Conservation (phyloP, 1,140 invertebrate genomes). For the Lepidotrigona ventralis region DNA sequence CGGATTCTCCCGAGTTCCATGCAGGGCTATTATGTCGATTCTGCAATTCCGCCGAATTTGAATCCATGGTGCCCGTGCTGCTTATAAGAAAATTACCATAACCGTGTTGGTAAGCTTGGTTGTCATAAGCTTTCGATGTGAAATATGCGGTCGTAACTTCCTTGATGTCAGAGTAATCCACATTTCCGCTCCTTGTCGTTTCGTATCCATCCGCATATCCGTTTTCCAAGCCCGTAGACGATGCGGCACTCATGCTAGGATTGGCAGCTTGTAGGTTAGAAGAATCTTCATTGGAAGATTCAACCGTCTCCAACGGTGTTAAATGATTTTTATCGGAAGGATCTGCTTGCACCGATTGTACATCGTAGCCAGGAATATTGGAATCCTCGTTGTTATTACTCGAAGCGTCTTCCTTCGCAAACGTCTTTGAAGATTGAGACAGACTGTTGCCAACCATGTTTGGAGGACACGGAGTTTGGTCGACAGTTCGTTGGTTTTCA, state of each 20-base stretch:
- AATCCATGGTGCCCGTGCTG: not conserved
- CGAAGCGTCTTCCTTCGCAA: not conserved
- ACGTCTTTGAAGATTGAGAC: not conserved
- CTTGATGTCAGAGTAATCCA: constrained; percentile 38
- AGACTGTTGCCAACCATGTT: not conserved
- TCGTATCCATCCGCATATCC: not conserved
- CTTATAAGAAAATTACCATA: constrained; percentile 4
- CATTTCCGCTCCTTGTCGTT: not conserved
- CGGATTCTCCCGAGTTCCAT: no score
- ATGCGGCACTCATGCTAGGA: not conserved
- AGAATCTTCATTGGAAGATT: not conserved
- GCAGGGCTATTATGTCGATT: no score
- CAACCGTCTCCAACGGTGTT: not conserved
- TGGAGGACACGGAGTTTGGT: not conserved
- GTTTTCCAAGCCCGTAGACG: not conserved
- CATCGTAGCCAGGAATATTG: not conserved
- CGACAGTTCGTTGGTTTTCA: constrained; percentile 1
- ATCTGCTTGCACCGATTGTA: not conserved
- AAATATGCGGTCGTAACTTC: constrained; percentile 30
- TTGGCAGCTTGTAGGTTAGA: not conserved
- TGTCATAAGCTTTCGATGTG: constrained; percentile 25
- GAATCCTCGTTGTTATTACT: not conserved
- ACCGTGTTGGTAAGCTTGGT: not conserved
- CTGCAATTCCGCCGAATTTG: no score
- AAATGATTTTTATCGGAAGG: not conserved